Conservation (phyloP, 1,140 invertebrate species). For the Leptopilina clavipes region DNA sequence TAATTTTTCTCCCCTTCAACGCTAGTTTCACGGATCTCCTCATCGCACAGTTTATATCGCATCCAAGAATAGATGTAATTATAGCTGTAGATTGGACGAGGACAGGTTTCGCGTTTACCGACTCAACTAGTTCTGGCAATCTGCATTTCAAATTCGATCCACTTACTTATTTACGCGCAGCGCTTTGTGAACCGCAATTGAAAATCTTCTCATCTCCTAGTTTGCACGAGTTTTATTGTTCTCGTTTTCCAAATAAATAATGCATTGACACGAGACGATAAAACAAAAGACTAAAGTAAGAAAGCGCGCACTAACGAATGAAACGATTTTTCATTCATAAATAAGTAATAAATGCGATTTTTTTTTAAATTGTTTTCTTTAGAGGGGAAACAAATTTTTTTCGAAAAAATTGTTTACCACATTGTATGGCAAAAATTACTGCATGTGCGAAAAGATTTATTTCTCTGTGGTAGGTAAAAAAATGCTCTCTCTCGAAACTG, state of each 20-base stretch:
- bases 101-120: slow-evolving; percentile 19
- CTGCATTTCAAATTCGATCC: slow-evolving; percentile 33
- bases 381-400: too few relatives aligned
- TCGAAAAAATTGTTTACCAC: too few relatives aligned
- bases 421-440: too few relatives aligned
- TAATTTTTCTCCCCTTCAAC: neutral
- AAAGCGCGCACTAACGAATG: slow-evolving; percentile 1
- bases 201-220: slow-evolving; percentile 15
- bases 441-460: too few relatives aligned
- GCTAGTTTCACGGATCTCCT: neutral
- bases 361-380: too few relatives aligned
- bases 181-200: slow-evolving; percentile 30
- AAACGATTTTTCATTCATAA: too few relatives aligned
- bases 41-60: neutral
- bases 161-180: slow-evolving; percentile 30
- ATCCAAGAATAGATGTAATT: slow-evolving; percentile 22
- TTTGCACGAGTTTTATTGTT: neutral
- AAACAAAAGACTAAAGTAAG: slow-evolving; percentile 6
- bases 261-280: neutral
- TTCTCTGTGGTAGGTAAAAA: neutral
- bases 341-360: too few relatives aligned
- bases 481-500: neutral
- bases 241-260: neutral
- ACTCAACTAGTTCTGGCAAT: slow-evolving; percentile 29
- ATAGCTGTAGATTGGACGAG: slow-evolving; percentile 30